These are phyloP conservation scores for Schizopygopsis malacanthus DNA, from an alignment of 2,797 vertebrate species.

Conservation along the genomic window DNA sequence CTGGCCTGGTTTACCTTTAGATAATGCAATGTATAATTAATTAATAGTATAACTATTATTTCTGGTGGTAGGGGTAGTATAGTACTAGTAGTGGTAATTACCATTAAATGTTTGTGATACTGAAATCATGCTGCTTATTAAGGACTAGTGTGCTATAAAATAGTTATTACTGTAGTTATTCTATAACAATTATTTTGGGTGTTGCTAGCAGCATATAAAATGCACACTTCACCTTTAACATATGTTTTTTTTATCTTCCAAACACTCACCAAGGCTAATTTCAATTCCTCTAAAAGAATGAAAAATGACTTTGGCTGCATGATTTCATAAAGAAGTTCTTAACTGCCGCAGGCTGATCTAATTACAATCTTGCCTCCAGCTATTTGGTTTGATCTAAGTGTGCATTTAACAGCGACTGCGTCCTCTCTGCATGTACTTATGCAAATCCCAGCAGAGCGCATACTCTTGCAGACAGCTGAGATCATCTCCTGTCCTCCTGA, in stretches of 20 bases:
- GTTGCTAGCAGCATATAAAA: neutral
- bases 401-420: conserved; percentile 42
- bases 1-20: neutral
- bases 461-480: conserved; percentile 25
- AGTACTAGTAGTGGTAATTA: neutral
- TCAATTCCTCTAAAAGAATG: conserved; percentile 32
- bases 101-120: neutral
- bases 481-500: conserved; percentile 25
- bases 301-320: conserved; percentile 26
- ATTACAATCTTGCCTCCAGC: conserved; percentile 50
- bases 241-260: neutral
- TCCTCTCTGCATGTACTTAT: conserved; percentile 45
- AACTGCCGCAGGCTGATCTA: conserved; percentile 46
- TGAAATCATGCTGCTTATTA: neutral
- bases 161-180: neutral
- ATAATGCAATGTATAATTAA: neutral
- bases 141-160: neutral
- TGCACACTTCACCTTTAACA: neutral
- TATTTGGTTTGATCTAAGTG: conserved; percentile 47
- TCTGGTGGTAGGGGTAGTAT: neutral
- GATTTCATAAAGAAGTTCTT: conserved; percentile 37
- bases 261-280: conserved; percentile 17
- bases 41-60: neutral
- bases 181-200: conserved; percentile 13
- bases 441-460: conserved; percentile 42